Base-by-base conservation (phyloP, 2,113 vertebrate species). In the Micronisus gabar region DNA sequence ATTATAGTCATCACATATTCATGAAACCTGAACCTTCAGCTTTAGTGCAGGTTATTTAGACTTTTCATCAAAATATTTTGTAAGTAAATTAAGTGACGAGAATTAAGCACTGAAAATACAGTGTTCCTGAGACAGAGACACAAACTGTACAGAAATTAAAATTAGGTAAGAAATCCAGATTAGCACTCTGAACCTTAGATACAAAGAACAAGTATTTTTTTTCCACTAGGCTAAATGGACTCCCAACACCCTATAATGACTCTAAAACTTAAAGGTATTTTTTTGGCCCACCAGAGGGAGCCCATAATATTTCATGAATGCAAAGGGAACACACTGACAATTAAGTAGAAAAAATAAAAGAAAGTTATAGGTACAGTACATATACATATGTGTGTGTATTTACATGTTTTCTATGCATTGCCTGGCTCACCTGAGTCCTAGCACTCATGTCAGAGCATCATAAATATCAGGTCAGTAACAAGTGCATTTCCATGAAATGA, bases 261-360 rank as follows among this genome's bases (percentile, higher is more conserved):
- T 58, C 30, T 62, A 61, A 90, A 80, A 76, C 34, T 27, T 36
- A 88, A 92, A 88, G 17, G 19, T 95, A 76, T 92, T 95, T 65
- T 88, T 95, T 95, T 94, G 94, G 23, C 94, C 96, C 97, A 97
- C 91, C 87, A 97, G 97, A 97, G 96, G 96, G 93, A 97, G 94
- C 95, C 96, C 95, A 88, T 93, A 95, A 97, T 97, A 96, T 94
- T 96, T 95, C 38, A 85, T 48, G 88, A 89, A 88, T 78, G 58
- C 25, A 84, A 85, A 91, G 86, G 47, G 7, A 78, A 52, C 10
- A 79, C 10, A 34, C 19, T 38, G 43, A 79, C 13, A 95, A 92
- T 67, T 76, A 17, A 6, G 15, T 4, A 78, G 72, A 36, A 88
- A 96, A 94, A 89, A 86, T 50, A 85, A 85, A 67, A 20, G 29